Conservation (phyloP, 92 coral and sea anemone genomes). For the Micromussa lordhowensis region DNA sequence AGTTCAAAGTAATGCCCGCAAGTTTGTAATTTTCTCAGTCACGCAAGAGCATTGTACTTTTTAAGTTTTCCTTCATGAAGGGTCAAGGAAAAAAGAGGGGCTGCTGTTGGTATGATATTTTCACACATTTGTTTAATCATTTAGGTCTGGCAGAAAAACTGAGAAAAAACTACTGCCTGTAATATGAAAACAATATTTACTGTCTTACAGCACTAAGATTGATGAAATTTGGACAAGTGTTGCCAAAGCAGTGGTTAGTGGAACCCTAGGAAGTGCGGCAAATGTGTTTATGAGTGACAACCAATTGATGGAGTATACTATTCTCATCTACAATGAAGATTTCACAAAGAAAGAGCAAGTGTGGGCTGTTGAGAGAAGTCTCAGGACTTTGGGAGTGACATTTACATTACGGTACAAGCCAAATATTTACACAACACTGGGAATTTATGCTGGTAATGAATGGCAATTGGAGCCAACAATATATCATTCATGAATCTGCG, state of each 20-base stretch:
- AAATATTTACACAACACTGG: conserved; percentile 42
- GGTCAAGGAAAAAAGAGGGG: too few species aligned
- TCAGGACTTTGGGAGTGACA: conserved; percentile 29
- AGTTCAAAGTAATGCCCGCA: too few species aligned
- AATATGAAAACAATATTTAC: neutral
- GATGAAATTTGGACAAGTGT: conserved; percentile 42
- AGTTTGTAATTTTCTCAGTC: too few species aligned
- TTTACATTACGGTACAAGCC: conserved; percentile 34
- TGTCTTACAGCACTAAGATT: conserved; percentile 3
- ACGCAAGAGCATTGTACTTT: too few species aligned
- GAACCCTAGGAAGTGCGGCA: conserved; percentile 48
- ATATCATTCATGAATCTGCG: neutral
- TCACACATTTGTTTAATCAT: too few species aligned
- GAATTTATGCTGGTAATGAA: conserved; percentile 35
- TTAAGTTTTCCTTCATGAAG: too few species aligned
- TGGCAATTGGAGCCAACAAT: conserved; percentile 31
- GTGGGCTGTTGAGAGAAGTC: conserved; percentile 33
- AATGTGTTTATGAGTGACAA: conserved; percentile 17
- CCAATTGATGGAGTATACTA: neutral
- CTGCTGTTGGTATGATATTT: too few species aligned
- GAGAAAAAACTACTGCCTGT: neutral
- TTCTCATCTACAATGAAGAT: conserved; percentile 47
- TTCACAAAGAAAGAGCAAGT: conserved; percentile 55
- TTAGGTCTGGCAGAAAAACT: neutral
- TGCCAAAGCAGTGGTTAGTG: conserved; percentile 46